A percentile compares a stretch with the other conserved stretches of the same genome.
Evolutionary conservation across 2,113 vertebrate genomes (phyloP).

Genomic region (Phrynosoma blainvillii): DNA sequence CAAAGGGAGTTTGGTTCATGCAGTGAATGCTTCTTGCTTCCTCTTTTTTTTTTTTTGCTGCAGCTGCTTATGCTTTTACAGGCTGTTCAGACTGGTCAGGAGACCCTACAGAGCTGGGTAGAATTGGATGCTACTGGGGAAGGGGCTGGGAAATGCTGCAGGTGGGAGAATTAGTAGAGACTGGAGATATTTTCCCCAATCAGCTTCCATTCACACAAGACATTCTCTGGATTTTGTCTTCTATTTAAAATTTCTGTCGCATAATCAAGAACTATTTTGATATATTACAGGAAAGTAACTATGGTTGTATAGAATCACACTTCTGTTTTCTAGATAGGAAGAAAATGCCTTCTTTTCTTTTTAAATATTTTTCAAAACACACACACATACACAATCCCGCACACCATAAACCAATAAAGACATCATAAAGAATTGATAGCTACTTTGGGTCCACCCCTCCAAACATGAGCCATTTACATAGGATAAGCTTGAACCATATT

Average conservation of each 20-base stretch:
- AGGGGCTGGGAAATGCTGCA: background rate
- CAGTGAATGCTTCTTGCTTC: background rate
- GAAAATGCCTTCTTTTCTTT: background rate
- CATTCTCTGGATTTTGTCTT: background rate
- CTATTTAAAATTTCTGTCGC: background rate
- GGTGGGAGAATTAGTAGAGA: background rate
- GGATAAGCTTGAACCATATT: background rate
- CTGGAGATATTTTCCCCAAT: background rate
- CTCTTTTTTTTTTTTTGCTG: no score
- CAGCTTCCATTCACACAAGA: background rate
- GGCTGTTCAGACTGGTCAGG: no score
- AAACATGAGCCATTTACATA: no score
- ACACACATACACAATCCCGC: background rate
- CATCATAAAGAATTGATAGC: no score
- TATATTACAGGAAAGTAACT: background rate
- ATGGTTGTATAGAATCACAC: background rate
- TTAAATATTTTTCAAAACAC: slow-evolving; percentile 9
- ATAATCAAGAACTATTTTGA: background rate
- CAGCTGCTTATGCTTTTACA: background rate
- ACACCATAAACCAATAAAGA: background rate
- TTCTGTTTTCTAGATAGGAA: background rate
- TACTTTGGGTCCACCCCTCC: no score
- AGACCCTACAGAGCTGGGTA: background rate
- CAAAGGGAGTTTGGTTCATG: background rate
- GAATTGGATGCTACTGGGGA: background rate